These are phyloP conservation scores for Heliocidaris tuberculata DNA, from an alignment of 35 echinoderm and acorn worm genomes.

Conservation along the genomic window DNA sequence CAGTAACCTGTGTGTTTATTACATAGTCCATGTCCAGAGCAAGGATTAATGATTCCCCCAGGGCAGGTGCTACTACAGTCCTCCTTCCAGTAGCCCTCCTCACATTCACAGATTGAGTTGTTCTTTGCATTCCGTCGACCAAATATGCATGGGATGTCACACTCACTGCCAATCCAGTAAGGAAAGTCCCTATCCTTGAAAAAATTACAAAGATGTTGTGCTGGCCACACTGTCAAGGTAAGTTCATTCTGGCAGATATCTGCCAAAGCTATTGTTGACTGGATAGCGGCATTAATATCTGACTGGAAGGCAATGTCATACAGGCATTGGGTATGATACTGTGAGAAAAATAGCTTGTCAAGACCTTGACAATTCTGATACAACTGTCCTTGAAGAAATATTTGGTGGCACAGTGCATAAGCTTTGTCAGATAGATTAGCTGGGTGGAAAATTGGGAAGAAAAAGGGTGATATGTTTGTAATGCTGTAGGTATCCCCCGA, in stretches of 20 bases:
- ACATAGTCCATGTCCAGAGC: slow-evolving; percentile 71
- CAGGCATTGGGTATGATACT: slow-evolving; percentile 69
- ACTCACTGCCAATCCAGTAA: slow-evolving; percentile 68
- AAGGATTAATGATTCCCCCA: slow-evolving; percentile 64
- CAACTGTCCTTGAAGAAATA: slow-evolving; percentile 62
- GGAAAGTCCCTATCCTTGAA: slow-evolving; percentile 65
- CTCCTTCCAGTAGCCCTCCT: slow-evolving; percentile 71
- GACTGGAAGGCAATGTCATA: slow-evolving; percentile 71
- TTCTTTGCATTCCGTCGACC: slow-evolving; percentile 39
- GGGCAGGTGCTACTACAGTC: slow-evolving; percentile 66
- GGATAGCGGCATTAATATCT: slow-evolving; percentile 72
- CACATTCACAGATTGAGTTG: slow-evolving; percentile 59
- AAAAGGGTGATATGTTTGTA: slow-evolving; percentile 35
- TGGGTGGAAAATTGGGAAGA: slow-evolving; percentile 51
- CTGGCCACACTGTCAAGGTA: slow-evolving; percentile 53
- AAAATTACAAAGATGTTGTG: slow-evolving; percentile 58
- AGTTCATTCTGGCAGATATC: slow-evolving; percentile 63
- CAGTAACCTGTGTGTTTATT: slow-evolving; percentile 60
- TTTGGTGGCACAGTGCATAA: slow-evolving; percentile 43
- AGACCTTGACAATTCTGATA: slow-evolving; percentile 51
- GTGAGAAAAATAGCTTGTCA: slow-evolving; percentile 51
- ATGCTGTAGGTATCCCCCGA: slow-evolving; percentile 50
- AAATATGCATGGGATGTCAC: slow-evolving; percentile 77
- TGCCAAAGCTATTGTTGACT: slow-evolving; percentile 61
- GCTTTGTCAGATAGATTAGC: slow-evolving; percentile 54